phyloP scores from a whole-genome alignment of 2,797 vertebrate genomes.

The Morus bassanus region DNA sequence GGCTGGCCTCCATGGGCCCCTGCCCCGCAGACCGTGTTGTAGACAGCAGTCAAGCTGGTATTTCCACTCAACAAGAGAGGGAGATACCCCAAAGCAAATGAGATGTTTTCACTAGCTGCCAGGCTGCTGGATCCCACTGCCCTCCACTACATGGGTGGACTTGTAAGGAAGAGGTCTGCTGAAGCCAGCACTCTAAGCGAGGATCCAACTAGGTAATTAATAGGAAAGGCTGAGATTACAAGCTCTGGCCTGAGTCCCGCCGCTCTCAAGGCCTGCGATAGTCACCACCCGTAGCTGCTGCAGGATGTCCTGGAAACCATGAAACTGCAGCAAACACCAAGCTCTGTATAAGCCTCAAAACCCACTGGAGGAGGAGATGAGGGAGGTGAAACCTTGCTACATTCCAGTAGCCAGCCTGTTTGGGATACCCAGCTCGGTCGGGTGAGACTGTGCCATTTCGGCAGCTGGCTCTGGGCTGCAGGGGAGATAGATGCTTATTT shows the following conservation, averaged over 20 bases:
- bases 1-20: neutral
- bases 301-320: neutral
- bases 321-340: neutral
- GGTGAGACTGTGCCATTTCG: neutral
- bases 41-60: neutral
- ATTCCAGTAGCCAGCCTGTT: neutral
- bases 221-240: neutral
- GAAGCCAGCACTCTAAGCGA: neutral
- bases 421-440: fast-evolving
- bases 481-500: neutral
- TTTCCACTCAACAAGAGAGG: neutral
- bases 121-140: neutral
- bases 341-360: neutral
- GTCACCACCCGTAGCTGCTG: neutral
- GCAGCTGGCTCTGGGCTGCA: neutral
- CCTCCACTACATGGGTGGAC: fast-evolving
- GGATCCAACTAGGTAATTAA: neutral
- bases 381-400: neutral
- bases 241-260: neutral
- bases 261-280: neutral
- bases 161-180: neutral
- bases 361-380: neutral
- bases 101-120: neutral
- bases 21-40: fast-evolving
- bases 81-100: neutral